Evolutionary conservation across 1,140 invertebrate genomes (phyloP).

Genomic region (Formica selysi): DNA sequence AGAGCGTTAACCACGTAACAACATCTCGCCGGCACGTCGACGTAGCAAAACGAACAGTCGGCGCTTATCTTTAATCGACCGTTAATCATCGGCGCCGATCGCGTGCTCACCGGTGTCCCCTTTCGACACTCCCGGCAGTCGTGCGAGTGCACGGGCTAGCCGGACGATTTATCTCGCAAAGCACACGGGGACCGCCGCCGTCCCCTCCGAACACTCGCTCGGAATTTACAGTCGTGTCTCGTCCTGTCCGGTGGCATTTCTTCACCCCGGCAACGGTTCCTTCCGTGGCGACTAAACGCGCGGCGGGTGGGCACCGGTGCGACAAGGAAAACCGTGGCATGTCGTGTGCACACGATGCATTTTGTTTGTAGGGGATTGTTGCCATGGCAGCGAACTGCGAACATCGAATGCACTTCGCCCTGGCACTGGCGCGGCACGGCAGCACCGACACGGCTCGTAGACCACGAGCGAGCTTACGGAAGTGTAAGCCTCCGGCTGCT

Average conservation of each 20-base stretch:
- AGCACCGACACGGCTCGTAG: conserved; percentile 57
- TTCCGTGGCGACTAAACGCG: conserved; percentile 66
- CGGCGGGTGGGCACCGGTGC: conserved; percentile 60
- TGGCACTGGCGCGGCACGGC: conserved; percentile 40
- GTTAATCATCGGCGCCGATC: conserved; percentile 65
- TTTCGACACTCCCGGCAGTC: conserved; percentile 61
- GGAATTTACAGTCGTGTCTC: conserved; percentile 63
- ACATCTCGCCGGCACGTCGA: conserved; percentile 54
- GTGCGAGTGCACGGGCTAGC: conserved; percentile 55
- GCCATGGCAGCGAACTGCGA: conserved; percentile 72
- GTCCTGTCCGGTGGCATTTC: conserved; percentile 63
- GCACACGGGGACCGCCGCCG: conserved; percentile 16
- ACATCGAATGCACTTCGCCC: conserved; percentile 73
- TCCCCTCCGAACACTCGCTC: conserved; percentile 39
- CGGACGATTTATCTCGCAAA: conserved; percentile 64
- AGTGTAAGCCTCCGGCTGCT: conserved; percentile 62
- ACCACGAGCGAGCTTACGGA: conserved; percentile 58
- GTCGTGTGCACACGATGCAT: conserved; percentile 65
- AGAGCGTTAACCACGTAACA: conserved; percentile 57
- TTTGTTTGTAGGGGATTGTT: conserved; percentile 77
- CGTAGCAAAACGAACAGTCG: conserved; percentile 65
- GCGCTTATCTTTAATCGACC: conserved; percentile 64
- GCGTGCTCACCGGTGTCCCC: conserved; percentile 64
- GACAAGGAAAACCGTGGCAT: conserved; percentile 63
- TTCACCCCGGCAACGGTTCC: conserved; percentile 66